Evolutionary conservation across 1,140 invertebrate species (phyloP).

Genomic region (Augochlora pura): DNA sequence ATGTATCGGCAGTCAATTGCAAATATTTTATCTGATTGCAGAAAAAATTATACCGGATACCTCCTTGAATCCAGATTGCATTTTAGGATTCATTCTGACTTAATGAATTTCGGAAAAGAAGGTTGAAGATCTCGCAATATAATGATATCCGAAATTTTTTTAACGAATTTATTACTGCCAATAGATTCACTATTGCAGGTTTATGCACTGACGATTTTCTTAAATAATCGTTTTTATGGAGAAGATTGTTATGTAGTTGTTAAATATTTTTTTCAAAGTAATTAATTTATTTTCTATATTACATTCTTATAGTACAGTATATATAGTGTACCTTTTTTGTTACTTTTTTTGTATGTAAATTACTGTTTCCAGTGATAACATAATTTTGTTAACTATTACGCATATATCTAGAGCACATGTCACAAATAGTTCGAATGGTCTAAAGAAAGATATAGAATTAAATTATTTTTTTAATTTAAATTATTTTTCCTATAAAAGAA

Average conservation of each 20-base stretch:
- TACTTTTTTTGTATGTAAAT: background rate
- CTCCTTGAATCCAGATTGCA: conserved; percentile 94
- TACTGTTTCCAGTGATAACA: background rate
- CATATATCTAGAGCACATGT: background rate
- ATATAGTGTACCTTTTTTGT: background rate
- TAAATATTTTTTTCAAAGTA: background rate
- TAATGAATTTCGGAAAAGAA: conserved; percentile 81
- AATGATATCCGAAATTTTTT: conserved; percentile 20
- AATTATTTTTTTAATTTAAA: conserved; percentile 35
- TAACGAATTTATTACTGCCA: conserved; percentile 35
- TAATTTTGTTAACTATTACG: background rate
- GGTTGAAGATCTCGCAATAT: conserved; percentile 47
- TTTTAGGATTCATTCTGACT: conserved; percentile 93
- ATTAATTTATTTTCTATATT: background rate
- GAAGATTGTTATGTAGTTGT: background rate
- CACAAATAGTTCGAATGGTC: conserved; percentile 9
- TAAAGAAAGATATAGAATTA: conserved; percentile 22
- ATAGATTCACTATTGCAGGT: conserved; percentile 42
- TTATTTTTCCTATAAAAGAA: conserved; percentile 27
- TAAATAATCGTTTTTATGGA: background rate
- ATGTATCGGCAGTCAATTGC: background rate
- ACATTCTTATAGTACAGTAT: background rate
- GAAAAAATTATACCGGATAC: conserved; percentile 94
- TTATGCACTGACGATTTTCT: conserved; percentile 22
- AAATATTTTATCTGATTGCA: conserved; percentile 74